Evolutionary conservation across 2,113 vertebrate species (phyloP).

Genomic region (Ramphastos sulfuratus): DNA sequence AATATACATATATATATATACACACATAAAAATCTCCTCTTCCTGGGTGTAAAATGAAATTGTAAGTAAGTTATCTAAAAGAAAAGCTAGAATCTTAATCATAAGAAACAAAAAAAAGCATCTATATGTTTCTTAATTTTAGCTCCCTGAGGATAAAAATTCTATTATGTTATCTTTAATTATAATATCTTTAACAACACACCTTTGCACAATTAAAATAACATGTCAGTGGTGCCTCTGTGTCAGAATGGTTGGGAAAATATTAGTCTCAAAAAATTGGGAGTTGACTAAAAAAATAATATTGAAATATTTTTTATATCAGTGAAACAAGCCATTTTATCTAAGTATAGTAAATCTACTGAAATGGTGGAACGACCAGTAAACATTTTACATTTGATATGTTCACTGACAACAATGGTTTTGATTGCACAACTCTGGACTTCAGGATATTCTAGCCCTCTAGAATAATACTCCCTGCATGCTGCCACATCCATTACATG

Average conservation of each 20-base stretch:
- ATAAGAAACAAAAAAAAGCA: not conserved
- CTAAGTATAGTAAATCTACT: not conserved
- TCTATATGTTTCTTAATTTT: not conserved
- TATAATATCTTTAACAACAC: not conserved
- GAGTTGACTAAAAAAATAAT: not conserved
- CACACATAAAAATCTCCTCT: not conserved
- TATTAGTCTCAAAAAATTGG: not conserved
- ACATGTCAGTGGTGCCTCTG: not conserved
- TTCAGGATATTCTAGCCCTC: not conserved
- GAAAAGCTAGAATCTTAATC: not conserved
- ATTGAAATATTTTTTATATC: not conserved
- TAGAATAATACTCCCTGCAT: not conserved
- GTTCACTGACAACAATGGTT: not conserved
- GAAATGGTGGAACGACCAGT: not conserved
- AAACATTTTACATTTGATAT: not conserved
- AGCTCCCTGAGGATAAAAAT: not conserved
- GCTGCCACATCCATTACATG: too few relatives aligned
- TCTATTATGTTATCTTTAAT: not conserved
- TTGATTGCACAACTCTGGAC: not conserved
- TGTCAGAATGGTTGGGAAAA: not conserved
- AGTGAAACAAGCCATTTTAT: not conserved
- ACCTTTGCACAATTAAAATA: not conserved
- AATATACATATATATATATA: not conserved
- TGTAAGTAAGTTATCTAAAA: not conserved
- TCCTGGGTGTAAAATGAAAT: not conserved